Evolutionary conservation across 1,140 invertebrate species (phyloP).

Genomic region (Drosophila orena): DNA sequence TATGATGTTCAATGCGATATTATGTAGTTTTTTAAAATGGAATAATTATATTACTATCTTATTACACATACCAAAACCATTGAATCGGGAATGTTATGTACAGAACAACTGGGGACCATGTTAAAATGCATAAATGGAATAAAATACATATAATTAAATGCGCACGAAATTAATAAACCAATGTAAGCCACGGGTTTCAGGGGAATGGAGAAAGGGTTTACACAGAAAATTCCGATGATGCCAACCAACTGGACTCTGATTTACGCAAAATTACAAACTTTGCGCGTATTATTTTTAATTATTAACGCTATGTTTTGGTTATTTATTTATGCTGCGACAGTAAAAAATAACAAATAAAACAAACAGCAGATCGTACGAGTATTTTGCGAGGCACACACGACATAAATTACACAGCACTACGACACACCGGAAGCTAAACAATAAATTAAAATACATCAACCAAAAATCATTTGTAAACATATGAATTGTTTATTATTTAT

Average conservation of each 20-base stretch:
- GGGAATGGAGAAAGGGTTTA: neutral
- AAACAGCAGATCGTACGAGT: constrained; percentile 5
- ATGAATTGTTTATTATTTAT: constrained; percentile 44
- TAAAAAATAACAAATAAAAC: constrained; percentile 23
- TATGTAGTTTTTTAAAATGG: constrained; percentile 37
- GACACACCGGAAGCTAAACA: constrained; percentile 32
- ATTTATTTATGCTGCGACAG: constrained; percentile 37
- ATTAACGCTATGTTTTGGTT: constrained; percentile 24
- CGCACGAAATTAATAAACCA: constrained; percentile 51
- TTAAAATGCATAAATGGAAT: constrained; percentile 37
- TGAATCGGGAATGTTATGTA: constrained; percentile 39
- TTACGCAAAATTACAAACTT: constrained; percentile 19
- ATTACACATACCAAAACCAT: constrained; percentile 63
- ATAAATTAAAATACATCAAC: constrained; percentile 9
- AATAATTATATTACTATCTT: constrained; percentile 30
- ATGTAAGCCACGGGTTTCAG: constrained; percentile 26
- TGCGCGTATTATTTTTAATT: constrained; percentile 34
- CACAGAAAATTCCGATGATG: constrained; percentile 17
- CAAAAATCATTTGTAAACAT: constrained; percentile 23
- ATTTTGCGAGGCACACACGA: constrained; percentile 22
- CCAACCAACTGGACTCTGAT: constrained; percentile 16
- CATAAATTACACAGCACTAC: constrained; percentile 38
- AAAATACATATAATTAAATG: constrained; percentile 27
- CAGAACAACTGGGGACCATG: constrained; percentile 24
- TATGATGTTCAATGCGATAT: constrained; percentile 28